Percentiles rank a stretch among this genome's conserved stretches.
phyloP scores from a whole-genome alignment of 2,888 invertebrate species.

The Caenorhabditis imperialis region DNA sequence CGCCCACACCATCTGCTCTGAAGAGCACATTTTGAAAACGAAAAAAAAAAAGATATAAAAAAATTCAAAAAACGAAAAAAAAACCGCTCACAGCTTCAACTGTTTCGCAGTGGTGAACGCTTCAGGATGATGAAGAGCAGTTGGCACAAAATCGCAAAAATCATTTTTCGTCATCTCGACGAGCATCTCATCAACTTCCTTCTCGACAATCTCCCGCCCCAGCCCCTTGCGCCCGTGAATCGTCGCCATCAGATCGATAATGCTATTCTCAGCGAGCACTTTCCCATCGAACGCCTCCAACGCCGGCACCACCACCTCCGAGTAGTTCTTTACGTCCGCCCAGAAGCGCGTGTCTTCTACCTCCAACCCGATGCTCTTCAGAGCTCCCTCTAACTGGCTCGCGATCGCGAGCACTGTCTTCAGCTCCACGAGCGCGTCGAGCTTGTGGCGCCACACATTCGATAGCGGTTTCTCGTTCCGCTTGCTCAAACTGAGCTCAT shows the following conservation, averaged over 20 bases:
- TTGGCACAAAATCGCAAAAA: constrained; percentile 35
- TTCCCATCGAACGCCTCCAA: constrained; percentile 23
- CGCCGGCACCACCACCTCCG: constrained; percentile 14
- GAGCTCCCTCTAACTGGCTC: neutral
- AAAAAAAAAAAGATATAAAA: too few relatives aligned
- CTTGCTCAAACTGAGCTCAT: constrained; percentile 4
- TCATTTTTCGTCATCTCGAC: constrained; percentile 13
- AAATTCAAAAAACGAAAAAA: too few relatives aligned
- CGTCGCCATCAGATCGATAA: constrained; percentile 16
- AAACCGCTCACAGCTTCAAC: constrained; percentile 12
- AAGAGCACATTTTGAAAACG: too few relatives aligned
- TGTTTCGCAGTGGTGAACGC: constrained; percentile 23
- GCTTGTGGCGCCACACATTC: constrained; percentile 2
- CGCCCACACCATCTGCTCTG: too few relatives aligned
- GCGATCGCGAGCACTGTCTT: constrained; percentile 26
- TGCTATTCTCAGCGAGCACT: constrained; percentile 7
- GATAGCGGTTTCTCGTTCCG: neutral
- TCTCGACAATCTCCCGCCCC: constrained; percentile 21
- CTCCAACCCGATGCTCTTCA: neutral
- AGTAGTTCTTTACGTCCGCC: neutral
- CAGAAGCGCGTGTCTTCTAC: neutral
- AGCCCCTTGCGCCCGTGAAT: constrained; percentile 17
- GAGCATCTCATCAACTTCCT: constrained; percentile 37
- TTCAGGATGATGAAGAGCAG: constrained; percentile 5
- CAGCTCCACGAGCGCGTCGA: constrained; percentile 17